These are phyloP conservation scores for Acromyrmex heyeri DNA, from an alignment of 1,140 invertebrate genomes.

Conservation along the genomic window DNA sequence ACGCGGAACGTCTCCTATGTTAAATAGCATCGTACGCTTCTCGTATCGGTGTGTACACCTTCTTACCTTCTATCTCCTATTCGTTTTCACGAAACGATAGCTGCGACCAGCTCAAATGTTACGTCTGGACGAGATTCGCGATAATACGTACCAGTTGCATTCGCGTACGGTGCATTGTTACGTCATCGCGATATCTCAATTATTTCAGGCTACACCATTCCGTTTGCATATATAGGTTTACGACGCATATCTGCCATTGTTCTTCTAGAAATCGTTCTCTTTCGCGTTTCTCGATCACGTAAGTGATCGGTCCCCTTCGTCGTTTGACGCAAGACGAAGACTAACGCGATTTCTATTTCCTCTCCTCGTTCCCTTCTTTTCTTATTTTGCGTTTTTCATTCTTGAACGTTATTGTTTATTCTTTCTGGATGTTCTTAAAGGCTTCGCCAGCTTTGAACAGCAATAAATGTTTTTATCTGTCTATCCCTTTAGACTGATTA, in stretches of 20 bases:
- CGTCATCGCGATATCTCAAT: conserved; percentile 76
- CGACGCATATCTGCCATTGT: conserved; percentile 19
- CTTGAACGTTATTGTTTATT: too few relatives aligned
- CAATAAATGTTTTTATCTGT: not conserved
- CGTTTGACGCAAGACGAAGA: not conserved
- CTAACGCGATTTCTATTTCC: not conserved
- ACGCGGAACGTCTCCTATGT: conserved; percentile 50
- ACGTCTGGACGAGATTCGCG: conserved; percentile 63
- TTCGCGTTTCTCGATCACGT: not conserved
- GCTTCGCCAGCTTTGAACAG: too few relatives aligned
- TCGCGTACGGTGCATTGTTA: conserved; percentile 67
- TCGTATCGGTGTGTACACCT: not conserved
- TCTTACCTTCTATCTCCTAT: not conserved
- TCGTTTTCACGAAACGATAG: conserved; percentile 35
- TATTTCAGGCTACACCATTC: conserved; percentile 48
- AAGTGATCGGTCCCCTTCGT: not conserved
- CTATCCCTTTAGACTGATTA: not conserved
- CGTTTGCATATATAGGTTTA: conserved; percentile 57
- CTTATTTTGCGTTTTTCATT: too few relatives aligned
- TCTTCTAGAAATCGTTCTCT: conserved; percentile 19
- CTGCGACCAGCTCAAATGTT: conserved; percentile 41
- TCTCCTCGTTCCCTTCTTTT: not conserved
- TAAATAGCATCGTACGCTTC: conserved; percentile 35
- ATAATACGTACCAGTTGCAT: conserved; percentile 71
- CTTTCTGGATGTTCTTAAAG: too few relatives aligned